Conservation (phyloP, 2,113 vertebrate species). For the Microtus richardsoni region DNA sequence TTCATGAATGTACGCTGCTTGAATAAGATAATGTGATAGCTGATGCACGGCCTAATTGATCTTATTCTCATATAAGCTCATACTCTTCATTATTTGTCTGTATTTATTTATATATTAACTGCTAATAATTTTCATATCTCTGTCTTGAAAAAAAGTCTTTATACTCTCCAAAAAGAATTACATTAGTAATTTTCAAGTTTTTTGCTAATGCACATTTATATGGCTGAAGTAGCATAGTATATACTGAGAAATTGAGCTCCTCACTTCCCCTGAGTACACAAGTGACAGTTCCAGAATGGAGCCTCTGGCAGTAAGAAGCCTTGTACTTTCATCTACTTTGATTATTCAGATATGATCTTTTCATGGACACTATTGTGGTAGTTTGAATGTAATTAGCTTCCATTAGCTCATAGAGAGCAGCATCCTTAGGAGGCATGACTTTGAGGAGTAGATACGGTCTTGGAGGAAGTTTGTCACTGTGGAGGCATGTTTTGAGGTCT, state of each 20-base stretch:
- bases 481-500: neutral
- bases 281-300: neutral
- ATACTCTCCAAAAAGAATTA: neutral
- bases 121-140: neutral
- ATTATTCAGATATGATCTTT: neutral
- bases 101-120: neutral
- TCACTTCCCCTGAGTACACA: neutral
- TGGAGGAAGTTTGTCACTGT: neutral
- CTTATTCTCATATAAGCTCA: neutral
- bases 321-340: neutral
- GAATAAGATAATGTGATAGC: neutral
- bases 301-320: neutral
- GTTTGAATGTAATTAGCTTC: neutral
- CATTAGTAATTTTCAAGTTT: neutral
- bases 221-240: neutral
- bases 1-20: neutral
- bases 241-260: neutral
- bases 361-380: neutral
- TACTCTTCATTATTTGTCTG: neutral
- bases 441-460: neutral
- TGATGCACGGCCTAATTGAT: neutral
- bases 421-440: neutral
- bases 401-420: neutral
- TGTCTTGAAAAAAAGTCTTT: conserved; percentile 6
- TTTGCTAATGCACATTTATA: neutral